phyloP scores from a whole-genome alignment of 2,888 invertebrate species.

The Polymixis flavicincta region DNA sequence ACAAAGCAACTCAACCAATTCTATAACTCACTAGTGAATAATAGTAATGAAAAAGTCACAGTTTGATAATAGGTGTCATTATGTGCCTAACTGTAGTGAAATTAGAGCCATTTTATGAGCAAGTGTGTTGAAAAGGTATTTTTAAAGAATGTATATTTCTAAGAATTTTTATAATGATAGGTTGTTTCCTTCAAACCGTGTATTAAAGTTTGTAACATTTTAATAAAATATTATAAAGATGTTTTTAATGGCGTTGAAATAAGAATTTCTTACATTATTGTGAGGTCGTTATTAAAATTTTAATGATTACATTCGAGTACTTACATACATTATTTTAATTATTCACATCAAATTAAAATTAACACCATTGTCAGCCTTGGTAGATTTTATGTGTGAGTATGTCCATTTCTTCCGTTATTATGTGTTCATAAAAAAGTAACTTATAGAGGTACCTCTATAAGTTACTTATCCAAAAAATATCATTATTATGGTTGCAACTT shows the following conservation, averaged over 20 bases:
- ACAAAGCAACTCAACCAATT: too few species aligned
- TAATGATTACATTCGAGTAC: conserved; percentile 28
- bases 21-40: too few species aligned
- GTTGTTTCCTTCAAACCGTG: conserved; percentile 16
- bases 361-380: conserved; percentile 29
- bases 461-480: not conserved
- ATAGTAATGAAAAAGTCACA: too few species aligned
- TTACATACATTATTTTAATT: conserved; percentile 38
- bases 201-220: conserved; percentile 19
- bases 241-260: conserved; percentile 46
- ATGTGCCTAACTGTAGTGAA: too few species aligned
- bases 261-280: conserved; percentile 16
- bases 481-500: not conserved
- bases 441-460: not conserved
- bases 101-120: too few species aligned
- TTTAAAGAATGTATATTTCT: conserved; percentile 1
- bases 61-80: too few species aligned
- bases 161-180: conserved; percentile 31
- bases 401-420: not conserved
- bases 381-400: conserved; percentile 2
- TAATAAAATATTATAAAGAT: conserved; percentile 41
- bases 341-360: conserved; percentile 52
- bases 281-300: conserved; percentile 36
- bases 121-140: too few species aligned
- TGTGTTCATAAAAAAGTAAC: not conserved